Conservation (phyloP, 1,140 invertebrate species). For the Drosophila neocordata region DNA sequence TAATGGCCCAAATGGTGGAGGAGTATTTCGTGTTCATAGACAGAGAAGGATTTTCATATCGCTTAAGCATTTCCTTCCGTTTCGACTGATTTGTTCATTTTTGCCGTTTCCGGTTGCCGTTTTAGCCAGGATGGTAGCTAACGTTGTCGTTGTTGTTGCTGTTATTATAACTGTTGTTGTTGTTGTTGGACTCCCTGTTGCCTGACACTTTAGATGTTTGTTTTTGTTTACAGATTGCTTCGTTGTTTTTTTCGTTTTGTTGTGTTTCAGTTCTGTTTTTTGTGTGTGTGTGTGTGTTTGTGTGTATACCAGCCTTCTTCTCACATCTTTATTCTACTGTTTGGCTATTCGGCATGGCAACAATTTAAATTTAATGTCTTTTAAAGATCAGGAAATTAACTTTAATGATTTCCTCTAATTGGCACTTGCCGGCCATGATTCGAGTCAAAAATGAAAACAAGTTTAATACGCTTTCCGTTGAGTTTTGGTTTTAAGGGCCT, state of each 20-base stretch:
- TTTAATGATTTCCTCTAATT: conserved; percentile 19
- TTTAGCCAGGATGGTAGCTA: background rate
- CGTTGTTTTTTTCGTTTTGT: background rate
- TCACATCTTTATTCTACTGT: background rate
- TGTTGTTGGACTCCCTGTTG: background rate
- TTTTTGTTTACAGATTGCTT: conserved; percentile 14
- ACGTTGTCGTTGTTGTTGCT: background rate
- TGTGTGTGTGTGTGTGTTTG: background rate
- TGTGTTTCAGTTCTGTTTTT: background rate
- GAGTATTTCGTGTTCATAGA: background rate
- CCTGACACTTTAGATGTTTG: conserved; percentile 14
- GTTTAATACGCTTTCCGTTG: background rate
- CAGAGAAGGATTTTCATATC: conserved; percentile 56
- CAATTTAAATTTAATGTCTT: conserved; percentile 20
- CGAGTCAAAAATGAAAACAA: conserved; percentile 1
- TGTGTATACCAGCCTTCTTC: background rate
- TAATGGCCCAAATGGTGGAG: background rate
- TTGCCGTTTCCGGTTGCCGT: conserved; percentile 53
- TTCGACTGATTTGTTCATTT: conserved; percentile 52
- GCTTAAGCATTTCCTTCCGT: conserved; percentile 72
- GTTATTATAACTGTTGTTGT: conserved; percentile 1
- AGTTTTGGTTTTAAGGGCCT: background rate
- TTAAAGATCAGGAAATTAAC: conserved; percentile 13
- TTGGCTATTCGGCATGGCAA: conserved; percentile 24
- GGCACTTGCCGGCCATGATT: conserved; percentile 5